These are phyloP conservation scores for Zhuqinia jingwanae DNA, from an alignment of 2,888 invertebrate genomes.

Conservation along the genomic window DNA sequence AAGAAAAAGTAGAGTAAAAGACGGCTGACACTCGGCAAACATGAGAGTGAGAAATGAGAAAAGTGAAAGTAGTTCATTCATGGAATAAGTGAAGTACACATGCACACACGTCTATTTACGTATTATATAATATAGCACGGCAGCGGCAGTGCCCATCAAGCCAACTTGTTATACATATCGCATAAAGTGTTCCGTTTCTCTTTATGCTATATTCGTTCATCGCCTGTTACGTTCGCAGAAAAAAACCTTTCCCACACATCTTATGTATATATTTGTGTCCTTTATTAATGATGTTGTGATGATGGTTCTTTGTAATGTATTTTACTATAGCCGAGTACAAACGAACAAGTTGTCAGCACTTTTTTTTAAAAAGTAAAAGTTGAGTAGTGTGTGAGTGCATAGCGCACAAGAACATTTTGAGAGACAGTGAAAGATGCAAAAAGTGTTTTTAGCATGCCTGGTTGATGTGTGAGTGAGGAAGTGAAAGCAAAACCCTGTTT, in stretches of 20 bases:
- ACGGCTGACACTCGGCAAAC: neutral
- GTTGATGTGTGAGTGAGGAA: neutral
- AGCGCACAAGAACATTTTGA: neutral
- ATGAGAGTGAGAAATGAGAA: neutral
- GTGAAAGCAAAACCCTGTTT: constrained; percentile 33
- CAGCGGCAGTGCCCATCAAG: too few relatives aligned
- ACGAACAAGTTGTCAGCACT: too few relatives aligned
- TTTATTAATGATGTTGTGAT: too few relatives aligned
- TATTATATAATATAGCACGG: neutral
- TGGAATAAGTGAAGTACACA: neutral
- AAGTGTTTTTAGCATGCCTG: neutral
- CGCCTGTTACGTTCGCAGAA: neutral
- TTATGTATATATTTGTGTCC: too few relatives aligned
- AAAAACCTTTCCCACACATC: too few relatives aligned
- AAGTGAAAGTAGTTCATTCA: constrained; percentile 17
- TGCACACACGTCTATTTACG: neutral
- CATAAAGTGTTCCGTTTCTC: neutral
- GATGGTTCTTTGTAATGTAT: too few relatives aligned
- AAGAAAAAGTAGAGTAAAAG: neutral
- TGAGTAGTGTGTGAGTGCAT: too few relatives aligned
- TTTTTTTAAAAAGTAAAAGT: too few relatives aligned
- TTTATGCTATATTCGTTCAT: neutral
- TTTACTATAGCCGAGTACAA: too few relatives aligned
- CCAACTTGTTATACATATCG: neutral
- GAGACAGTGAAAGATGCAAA: neutral